Percentiles rank a stretch among this genome's conserved stretches.
phyloP scores from a whole-genome alignment of 2,797 vertebrate species.

The Megaceryle alcyon region DNA sequence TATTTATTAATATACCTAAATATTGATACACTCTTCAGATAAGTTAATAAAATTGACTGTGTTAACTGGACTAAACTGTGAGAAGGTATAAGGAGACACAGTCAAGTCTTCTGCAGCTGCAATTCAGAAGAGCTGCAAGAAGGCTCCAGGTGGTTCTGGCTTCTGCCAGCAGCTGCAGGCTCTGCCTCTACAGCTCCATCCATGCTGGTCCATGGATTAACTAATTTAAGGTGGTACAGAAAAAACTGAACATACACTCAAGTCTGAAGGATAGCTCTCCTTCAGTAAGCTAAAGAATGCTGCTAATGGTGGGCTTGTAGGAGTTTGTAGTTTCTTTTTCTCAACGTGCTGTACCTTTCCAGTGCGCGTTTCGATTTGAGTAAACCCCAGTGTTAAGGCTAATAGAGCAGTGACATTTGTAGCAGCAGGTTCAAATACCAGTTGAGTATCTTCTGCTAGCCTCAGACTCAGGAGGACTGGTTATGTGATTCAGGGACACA shows the following conservation, averaged over 20 bases:
- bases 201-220: not conserved
- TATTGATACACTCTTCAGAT: not conserved
- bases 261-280: not conserved
- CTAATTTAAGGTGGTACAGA: not conserved
- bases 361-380: not conserved
- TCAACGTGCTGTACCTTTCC: accelerated
- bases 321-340: not conserved
- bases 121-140: not conserved
- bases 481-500: accelerated
- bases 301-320: not conserved
- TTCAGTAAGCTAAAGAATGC: not conserved
- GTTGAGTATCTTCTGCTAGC: accelerated
- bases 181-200: not conserved
- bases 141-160: not conserved
- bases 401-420: not conserved
- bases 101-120: not conserved
- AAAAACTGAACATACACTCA: accelerated
- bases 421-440: not conserved
- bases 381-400: not conserved
- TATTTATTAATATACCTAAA: not conserved
- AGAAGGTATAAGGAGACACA: not conserved
- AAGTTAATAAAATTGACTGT: not conserved
- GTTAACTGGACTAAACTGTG: not conserved
- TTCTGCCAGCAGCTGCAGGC: not conserved
- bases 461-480: not conserved